phyloP scores from a whole-genome alignment of 23 tunicate species.

The Trididemnum clinides region DNA sequence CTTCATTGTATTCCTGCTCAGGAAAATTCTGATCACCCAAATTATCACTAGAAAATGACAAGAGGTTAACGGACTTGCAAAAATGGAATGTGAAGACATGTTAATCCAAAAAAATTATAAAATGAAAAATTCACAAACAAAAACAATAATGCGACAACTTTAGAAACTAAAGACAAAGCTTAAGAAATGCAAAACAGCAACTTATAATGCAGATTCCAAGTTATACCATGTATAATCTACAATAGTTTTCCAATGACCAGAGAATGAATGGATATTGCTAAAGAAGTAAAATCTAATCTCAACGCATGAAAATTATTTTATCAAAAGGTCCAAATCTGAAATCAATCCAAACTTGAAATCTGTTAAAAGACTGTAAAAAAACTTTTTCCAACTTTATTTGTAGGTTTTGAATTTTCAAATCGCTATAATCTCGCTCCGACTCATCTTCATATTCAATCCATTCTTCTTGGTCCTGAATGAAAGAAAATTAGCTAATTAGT shows the following conservation, averaged over 20 bases:
- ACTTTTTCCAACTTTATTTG: conserved; percentile 54
- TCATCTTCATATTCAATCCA: conserved; percentile 97
- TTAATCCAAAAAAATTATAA: neutral
- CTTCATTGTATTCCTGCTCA: conserved; percentile 66
- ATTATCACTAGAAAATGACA: neutral
- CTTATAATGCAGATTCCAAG: too few relatives aligned
- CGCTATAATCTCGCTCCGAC: conserved; percentile 86
- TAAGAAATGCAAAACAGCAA: too few relatives aligned
- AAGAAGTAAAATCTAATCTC: neutral
- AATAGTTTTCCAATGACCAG: too few relatives aligned
- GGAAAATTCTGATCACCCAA: neutral
- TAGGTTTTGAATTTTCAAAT: conserved; percentile 85
- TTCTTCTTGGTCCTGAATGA: conserved; percentile 79
- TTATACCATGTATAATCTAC: too few relatives aligned
- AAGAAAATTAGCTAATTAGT: too few relatives aligned
- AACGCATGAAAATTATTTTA: neutral
- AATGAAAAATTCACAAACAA: too few relatives aligned
- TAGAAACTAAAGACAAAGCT: too few relatives aligned
- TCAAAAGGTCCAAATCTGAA: neutral
- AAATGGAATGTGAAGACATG: neutral
- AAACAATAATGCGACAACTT: too few relatives aligned
- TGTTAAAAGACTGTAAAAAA: neutral
- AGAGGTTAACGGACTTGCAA: neutral
- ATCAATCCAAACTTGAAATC: too few relatives aligned
- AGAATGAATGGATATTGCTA: too few relatives aligned